A percentile compares a stretch with the other conserved stretches of the same genome.
Conservation (phyloP, 23 tunicate species). For the Phallusia fumigata region DNA sequence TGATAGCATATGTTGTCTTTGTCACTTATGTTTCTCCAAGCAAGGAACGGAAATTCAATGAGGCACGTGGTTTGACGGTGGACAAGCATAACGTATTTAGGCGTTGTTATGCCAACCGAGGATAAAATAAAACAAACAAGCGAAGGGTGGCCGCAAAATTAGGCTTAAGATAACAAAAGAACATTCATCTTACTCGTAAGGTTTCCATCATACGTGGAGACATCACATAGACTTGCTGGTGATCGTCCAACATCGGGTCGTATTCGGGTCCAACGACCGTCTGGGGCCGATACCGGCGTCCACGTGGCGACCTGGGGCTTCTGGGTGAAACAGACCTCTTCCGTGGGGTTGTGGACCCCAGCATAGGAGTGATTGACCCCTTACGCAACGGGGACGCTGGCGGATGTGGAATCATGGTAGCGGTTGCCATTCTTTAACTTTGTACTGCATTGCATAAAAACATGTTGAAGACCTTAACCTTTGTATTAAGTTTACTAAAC, state of each 20-base stretch:
- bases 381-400: neutral
- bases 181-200: conserved; percentile 32
- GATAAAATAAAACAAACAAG: too few relatives aligned
- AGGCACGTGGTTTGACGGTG: too few relatives aligned
- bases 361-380: neutral
- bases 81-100: too few relatives aligned
- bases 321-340: neutral
- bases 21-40: too few relatives aligned
- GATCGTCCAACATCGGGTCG: conserved; percentile 76
- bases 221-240: conserved; percentile 82
- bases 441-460: too few relatives aligned
- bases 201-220: conserved; percentile 69
- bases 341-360: conserved; percentile 7
- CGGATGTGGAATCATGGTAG: neutral
- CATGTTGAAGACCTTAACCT: too few relatives aligned
- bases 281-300: conserved; percentile 16
- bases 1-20: too few relatives aligned
- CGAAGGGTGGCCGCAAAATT: too few relatives aligned
- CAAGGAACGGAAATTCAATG: too few relatives aligned
- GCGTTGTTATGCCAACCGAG: too few relatives aligned
- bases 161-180: too few relatives aligned
- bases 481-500: too few relatives aligned
- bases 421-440: neutral
- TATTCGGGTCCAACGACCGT: conserved; percentile 16
- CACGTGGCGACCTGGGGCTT: conserved; percentile 18